A percentile compares a stretch with the other conserved stretches of the same genome.
These are phyloP conservation scores for Ibycter americanus DNA, from an alignment of 2,797 vertebrate genomes.

Conservation along the genomic window DNA sequence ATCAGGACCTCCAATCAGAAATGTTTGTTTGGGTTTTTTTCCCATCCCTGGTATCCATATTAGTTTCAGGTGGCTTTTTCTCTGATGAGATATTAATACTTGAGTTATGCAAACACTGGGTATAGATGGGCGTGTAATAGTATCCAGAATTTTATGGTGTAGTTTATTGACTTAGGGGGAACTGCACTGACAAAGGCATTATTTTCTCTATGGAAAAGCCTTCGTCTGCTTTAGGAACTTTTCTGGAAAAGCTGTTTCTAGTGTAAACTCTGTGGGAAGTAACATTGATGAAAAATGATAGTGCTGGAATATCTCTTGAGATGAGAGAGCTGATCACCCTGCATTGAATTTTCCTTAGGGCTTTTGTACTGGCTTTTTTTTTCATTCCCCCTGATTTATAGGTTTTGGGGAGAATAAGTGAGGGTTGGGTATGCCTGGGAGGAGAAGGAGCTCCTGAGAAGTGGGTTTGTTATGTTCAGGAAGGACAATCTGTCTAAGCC, in stretches of 20 bases:
- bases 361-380: background rate
- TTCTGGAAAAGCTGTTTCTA: background rate
- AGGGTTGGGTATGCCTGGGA: background rate
- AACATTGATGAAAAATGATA: background rate
- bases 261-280: background rate
- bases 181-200: background rate
- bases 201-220: background rate
- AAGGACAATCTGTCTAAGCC: background rate
- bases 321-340: fast-evolving
- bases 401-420: background rate
- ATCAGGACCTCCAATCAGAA: background rate
- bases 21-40: background rate
- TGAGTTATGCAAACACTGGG: background rate
- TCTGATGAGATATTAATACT: background rate
- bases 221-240: background rate
- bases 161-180: background rate
- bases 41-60: background rate
- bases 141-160: background rate
- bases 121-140: background rate
- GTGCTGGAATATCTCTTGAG: background rate
- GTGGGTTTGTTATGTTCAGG: background rate
- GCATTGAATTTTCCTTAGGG: background rate
- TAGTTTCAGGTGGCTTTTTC: background rate
- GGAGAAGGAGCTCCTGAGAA: background rate
- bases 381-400: background rate